Evolutionary conservation across 2,113 vertebrate genomes (phyloP).

Genomic region (Salvelinus fontinalis): DNA sequence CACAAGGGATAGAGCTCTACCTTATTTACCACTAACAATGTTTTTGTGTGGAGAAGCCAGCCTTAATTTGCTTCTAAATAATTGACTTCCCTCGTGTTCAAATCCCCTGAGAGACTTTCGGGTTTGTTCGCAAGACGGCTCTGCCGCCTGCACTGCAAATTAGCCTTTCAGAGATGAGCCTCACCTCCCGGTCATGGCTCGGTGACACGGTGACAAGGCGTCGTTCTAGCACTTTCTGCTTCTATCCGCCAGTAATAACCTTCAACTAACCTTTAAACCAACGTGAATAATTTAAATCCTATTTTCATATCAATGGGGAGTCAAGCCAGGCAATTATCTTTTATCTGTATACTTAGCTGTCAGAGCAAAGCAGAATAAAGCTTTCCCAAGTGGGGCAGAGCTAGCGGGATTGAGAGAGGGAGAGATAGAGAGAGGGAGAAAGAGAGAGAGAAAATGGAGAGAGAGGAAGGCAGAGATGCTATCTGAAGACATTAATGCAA

Average conservation of each 20-base stretch:
- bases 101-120: slow-evolving; percentile 81
- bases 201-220: slow-evolving; percentile 59
- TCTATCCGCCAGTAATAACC: slow-evolving; percentile 86
- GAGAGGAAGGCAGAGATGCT: slow-evolving; percentile 68
- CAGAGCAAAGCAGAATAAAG: slow-evolving; percentile 90
- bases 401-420: slow-evolving; percentile 39
- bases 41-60: slow-evolving; percentile 74
- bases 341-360: slow-evolving; percentile 92
- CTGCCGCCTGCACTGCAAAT: slow-evolving; percentile 79
- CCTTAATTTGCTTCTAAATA: slow-evolving; percentile 94
- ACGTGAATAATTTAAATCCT: slow-evolving; percentile 90
- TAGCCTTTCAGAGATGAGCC: slow-evolving; percentile 82
- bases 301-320: slow-evolving; percentile 97
- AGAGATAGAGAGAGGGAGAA: slow-evolving; percentile 57
- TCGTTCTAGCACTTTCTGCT: slow-evolving; percentile 54
- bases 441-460: slow-evolving; percentile 42
- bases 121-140: slow-evolving; percentile 80
- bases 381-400: slow-evolving; percentile 76
- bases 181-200: slow-evolving; percentile 77
- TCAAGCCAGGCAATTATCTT: slow-evolving; percentile 99
- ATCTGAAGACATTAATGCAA: slow-evolving; percentile 83
- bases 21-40: slow-evolving; percentile 73
- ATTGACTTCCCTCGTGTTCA: slow-evolving; percentile 84
- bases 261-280: slow-evolving; percentile 97
- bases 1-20: slow-evolving; percentile 53